phyloP scores from a whole-genome alignment of 2,113 vertebrate genomes.

The Epinephelus moara region DNA sequence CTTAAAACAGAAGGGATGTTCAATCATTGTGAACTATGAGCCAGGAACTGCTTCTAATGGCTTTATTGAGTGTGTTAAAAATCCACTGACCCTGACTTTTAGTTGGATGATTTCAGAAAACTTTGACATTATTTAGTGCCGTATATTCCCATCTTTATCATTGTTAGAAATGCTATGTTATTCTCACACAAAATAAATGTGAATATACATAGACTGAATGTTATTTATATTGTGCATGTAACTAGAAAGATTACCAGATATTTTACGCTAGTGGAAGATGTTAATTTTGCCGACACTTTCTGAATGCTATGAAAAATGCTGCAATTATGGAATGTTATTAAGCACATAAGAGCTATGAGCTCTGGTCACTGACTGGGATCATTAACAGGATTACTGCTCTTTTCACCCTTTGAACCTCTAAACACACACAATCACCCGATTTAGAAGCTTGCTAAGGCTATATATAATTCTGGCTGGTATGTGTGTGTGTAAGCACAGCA shows the following conservation, averaged over 20 bases:
- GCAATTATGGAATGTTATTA: constrained; percentile 19
- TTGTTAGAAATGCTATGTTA: not conserved
- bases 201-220: not conserved
- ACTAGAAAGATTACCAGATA: not conserved
- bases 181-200: not conserved
- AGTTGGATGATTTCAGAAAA: not conserved
- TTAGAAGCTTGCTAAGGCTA: constrained; percentile 12
- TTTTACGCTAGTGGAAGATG: not conserved
- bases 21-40: not conserved
- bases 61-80: not conserved
- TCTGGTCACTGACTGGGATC: constrained; percentile 43
- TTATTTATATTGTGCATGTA: no score
- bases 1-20: not conserved
- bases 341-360: constrained; percentile 5
- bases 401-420: constrained; percentile 24
- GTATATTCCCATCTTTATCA: not conserved
- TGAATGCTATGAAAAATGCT: not conserved
- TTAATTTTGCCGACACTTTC: not conserved
- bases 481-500: constrained; percentile 36
- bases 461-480: constrained; percentile 63
- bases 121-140: not conserved
- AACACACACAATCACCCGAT: not conserved
- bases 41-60: not conserved
- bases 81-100: not conserved
- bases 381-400: constrained; percentile 48